Conservation (phyloP, 2,113 vertebrate genomes). For the Poicephalus gulielmi region DNA sequence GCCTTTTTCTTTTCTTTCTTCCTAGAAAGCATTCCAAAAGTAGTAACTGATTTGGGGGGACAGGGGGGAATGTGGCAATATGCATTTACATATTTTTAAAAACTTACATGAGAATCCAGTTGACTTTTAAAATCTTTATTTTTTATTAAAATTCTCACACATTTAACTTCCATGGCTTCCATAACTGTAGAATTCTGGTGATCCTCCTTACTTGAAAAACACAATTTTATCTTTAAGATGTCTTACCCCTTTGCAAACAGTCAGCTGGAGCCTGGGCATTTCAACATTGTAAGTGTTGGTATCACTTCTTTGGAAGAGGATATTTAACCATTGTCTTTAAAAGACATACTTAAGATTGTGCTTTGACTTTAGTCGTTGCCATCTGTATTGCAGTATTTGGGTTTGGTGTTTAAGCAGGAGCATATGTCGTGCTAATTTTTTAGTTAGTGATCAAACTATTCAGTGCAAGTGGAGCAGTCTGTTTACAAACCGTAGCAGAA, state of each 20-base stretch:
- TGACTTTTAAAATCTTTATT: constrained; percentile 63
- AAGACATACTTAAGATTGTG: background rate
- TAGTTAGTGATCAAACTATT: background rate
- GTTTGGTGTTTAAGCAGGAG: background rate
- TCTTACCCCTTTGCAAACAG: constrained; percentile 61
- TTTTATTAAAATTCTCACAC: background rate
- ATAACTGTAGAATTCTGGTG: constrained; percentile 34
- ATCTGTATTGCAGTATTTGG: background rate
- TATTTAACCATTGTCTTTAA: background rate
- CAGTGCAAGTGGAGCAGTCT: background rate
- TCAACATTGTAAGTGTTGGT: background rate
- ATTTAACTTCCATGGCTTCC: background rate
- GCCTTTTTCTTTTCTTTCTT: background rate
- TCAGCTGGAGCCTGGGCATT: background rate
- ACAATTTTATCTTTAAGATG: constrained; percentile 7
- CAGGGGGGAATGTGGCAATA: background rate
- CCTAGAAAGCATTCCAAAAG: background rate
- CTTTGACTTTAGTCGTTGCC: background rate
- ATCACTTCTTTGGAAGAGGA: background rate
- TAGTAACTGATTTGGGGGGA: background rate
- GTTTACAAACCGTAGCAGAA: background rate
- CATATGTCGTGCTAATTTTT: background rate
- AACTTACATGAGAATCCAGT: constrained; percentile 47
- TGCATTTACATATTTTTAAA: background rate
- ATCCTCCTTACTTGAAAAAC: constrained; percentile 38